phyloP scores from a whole-genome alignment of 1,140 invertebrate species.

The Reticulitermes speratus region DNA sequence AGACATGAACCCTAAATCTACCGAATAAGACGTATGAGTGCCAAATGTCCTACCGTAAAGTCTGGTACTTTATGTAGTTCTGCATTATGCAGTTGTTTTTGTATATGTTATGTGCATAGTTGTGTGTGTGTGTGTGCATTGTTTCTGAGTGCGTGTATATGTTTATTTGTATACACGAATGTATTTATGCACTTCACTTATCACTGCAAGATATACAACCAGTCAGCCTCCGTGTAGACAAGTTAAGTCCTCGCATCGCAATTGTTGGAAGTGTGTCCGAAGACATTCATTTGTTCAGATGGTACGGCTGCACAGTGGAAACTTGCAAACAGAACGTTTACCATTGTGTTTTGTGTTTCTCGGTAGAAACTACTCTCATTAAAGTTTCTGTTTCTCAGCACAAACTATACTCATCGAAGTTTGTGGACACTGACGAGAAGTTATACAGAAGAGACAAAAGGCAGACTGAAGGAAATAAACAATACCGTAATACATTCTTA shows the following conservation, averaged over 20 bases:
- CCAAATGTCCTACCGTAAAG: no score
- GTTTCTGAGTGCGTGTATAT: not conserved
- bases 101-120: no score
- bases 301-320: not conserved
- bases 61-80: no score
- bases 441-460: not conserved
- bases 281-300: not conserved
- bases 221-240: not conserved
- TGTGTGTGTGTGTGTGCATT: no score
- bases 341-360: not conserved
- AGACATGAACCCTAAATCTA: no score
- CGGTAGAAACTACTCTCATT: not conserved
- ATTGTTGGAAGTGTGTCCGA: slow-evolving; percentile 10
- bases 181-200: not conserved
- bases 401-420: not conserved
- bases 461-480: not conserved
- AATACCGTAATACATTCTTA: not conserved
- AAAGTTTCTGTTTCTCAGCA: no score
- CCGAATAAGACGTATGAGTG: no score
- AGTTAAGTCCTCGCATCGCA: not conserved
- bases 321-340: not conserved
- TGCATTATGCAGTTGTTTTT: no score
- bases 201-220: not conserved
- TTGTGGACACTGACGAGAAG: not conserved
- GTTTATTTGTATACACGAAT: not conserved